These are phyloP conservation scores for Anoura caudifer DNA, from an alignment of 2,113 vertebrate genomes.

Conservation along the genomic window DNA sequence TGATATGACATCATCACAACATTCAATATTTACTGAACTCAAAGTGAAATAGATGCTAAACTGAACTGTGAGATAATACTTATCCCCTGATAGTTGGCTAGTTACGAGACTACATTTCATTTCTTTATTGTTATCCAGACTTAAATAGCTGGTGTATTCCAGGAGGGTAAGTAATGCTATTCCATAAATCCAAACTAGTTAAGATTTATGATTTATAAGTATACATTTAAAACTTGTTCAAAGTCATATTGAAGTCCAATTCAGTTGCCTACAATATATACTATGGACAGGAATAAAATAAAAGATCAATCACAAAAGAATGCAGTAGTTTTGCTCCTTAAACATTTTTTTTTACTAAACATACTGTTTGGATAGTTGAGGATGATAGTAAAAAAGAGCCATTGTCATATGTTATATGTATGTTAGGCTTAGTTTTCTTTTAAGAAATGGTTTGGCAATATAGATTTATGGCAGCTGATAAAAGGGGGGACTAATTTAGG, in stretches of 20 bases:
- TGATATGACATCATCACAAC: slow-evolving; percentile 1
- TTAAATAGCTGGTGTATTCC: background rate
- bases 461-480: background rate
- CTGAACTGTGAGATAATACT: background rate
- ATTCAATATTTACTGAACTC: slow-evolving; percentile 6
- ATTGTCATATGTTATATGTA: background rate
- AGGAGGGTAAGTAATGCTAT: background rate
- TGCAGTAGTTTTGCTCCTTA: background rate
- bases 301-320: background rate
- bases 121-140: slow-evolving; percentile 11
- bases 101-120: slow-evolving; percentile 17
- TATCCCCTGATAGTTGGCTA: background rate
- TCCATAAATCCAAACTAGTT: background rate
- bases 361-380: background rate
- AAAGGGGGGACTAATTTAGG: background rate
- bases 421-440: background rate
- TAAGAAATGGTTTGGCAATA: background rate
- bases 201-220: slow-evolving; percentile 27
- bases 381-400: background rate
- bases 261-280: background rate
- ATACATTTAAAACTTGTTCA: background rate
- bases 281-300: background rate
- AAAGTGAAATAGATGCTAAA: background rate
- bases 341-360: background rate
- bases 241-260: slow-evolving; percentile 6